Base-by-base conservation (phyloP, 2,797 vertebrate species). In the Sebastes matsubarae region DNA sequence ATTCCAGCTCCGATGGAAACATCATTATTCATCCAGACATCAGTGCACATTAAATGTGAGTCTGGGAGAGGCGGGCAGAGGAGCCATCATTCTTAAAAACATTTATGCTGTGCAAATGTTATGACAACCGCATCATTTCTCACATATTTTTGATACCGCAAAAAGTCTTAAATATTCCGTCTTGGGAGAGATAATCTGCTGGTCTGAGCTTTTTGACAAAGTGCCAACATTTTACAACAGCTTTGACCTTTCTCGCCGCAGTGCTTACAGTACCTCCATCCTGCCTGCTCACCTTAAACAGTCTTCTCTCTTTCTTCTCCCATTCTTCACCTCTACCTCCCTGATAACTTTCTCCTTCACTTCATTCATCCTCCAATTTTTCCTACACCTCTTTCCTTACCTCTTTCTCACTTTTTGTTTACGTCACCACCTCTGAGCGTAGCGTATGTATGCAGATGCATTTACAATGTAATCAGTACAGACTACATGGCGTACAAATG, bases 71-170 rank as follows among this genome's bases (percentile, higher is more conserved):
- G 79, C 57, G n/a, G 76, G 68, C 34, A 78, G 82, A 87, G 69
- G 60, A 75, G 75, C 73, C 79, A 86, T 90, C 77, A 32, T 72
- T 91, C 79, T 81, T 81, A 18, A 27, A 84, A 87, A 90, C 54
- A 78, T 86, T 83, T 84, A 38, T 75, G 24, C 50, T 77, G 54
- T 65, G 60, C 72, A 90, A 93, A 94, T 91, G 85, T 93, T 92
- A 79, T 91, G 93, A 93, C 88, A 93, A 27, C 27, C 5, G 1
- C 32, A 54, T 68, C 58, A 82, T 92, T 86, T 92, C 85, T 88
- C 76, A 82, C 82, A 85, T 89, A 75, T 84, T 92, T 86, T 77
- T 81, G 84, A 90, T 77, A 76, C 88, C 54, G 3, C 75, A 76
- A 72, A 78, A 81, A 79, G 46, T 69, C 79, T 79, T 82, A 76